These are phyloP conservation scores for Cydia pomonella DNA, from an alignment of 1,140 invertebrate genomes.

Conservation along the genomic window DNA sequence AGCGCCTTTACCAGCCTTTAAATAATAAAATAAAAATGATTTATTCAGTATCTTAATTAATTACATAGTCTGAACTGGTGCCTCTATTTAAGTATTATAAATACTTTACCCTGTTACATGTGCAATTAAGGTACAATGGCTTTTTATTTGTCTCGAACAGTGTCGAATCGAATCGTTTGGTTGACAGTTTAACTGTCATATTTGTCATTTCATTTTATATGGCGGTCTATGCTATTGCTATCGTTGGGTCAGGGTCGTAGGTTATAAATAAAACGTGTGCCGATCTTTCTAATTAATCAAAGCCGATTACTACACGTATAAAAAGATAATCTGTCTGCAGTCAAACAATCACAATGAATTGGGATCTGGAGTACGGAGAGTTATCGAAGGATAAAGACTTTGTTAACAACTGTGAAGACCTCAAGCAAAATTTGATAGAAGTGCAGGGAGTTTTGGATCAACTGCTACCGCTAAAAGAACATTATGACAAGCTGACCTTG, in stretches of 20 bases:
- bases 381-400: conserved; percentile 66
- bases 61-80: no score
- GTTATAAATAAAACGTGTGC: conserved; percentile 33
- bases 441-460: conserved; percentile 76
- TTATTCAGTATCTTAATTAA: no score
- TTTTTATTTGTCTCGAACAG: conserved; percentile 7
- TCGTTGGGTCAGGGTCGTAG: conserved; percentile 26
- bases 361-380: conserved; percentile 63
- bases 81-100: no score
- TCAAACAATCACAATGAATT: conserved; percentile 49
- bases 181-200: no score
- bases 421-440: conserved; percentile 79
- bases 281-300: conserved; percentile 29
- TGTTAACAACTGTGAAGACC: conserved; percentile 74
- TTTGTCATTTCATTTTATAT: background rate
- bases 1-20: no score
- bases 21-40: no score
- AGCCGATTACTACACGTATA: conserved; percentile 10
- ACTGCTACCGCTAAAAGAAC: conserved; percentile 65
- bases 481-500: conserved; percentile 76
- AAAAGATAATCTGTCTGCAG: background rate
- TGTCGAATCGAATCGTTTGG: no score
- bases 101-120: no score
- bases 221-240: conserved; percentile 6
- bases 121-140: no score